Evolutionary conservation across 2,113 vertebrate genomes (phyloP).

Genomic region (Pangasianodon gigas): DNA sequence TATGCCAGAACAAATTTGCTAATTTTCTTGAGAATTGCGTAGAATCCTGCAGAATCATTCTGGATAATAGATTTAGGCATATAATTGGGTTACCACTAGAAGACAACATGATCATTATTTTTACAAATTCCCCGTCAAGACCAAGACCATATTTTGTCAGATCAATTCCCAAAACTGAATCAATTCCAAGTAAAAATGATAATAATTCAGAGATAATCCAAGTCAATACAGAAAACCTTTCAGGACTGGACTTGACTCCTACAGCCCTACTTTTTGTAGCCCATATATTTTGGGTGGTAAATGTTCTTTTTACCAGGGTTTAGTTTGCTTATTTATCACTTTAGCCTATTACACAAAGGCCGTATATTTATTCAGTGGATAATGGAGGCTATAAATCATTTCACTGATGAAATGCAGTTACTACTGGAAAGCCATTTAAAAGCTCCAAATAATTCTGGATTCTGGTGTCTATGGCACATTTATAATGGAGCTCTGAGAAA

Average conservation of each 20-base stretch:
- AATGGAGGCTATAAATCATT: constrained; percentile 56
- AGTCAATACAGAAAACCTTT: not conserved
- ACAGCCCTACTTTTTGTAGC: not conserved
- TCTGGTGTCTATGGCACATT: constrained; percentile 28
- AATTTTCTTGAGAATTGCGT: not conserved
- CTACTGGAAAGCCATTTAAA: constrained; percentile 38
- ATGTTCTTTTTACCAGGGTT: constrained; percentile 31
- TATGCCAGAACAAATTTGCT: not conserved
- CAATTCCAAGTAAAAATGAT: not conserved
- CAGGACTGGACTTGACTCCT: not conserved
- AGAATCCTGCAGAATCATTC: not conserved
- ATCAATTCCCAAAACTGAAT: not conserved
- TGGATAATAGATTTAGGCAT: not conserved
- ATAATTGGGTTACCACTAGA: not conserved
- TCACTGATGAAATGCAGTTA: constrained; percentile 52
- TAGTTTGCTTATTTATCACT: constrained; percentile 38
- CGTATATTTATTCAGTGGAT: constrained; percentile 42
- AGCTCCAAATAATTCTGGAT: constrained; percentile 33
- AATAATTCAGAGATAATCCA: not conserved
- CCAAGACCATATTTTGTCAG: not conserved
- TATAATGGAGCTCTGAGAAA: constrained; percentile 28
- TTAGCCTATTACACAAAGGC: constrained; percentile 32
- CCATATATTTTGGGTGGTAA: constrained; percentile 18
- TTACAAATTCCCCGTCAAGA: not conserved
- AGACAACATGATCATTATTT: not conserved